Evolutionary conservation across 2,888 invertebrate genomes (phyloP).

Genomic region (Phyllotreta cruciferae): DNA sequence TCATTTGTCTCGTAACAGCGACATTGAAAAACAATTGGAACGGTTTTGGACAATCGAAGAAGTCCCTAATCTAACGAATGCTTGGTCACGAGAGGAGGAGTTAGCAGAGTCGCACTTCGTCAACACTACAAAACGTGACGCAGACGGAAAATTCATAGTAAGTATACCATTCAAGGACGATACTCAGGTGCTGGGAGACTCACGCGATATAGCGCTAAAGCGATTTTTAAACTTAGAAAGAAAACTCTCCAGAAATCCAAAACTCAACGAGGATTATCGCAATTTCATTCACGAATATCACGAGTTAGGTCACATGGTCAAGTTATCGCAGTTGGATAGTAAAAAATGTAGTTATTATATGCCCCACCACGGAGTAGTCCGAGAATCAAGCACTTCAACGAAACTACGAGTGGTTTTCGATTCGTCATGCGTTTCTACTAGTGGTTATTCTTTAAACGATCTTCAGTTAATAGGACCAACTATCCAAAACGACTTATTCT

Average conservation of each 20-base stretch:
- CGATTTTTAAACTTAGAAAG: conserved; percentile 27
- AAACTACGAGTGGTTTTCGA: conserved; percentile 30
- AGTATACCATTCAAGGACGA: conserved; percentile 17
- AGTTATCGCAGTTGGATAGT: conserved; percentile 3
- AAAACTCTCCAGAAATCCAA: conserved; percentile 9
- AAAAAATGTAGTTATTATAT: conserved; percentile 21
- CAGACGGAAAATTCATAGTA: conserved; percentile 15
- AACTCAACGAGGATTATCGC: conserved; percentile 28
- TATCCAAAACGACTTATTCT: conserved; percentile 11
- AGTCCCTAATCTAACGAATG: neutral
- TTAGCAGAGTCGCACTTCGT: conserved; percentile 21
- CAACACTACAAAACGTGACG: conserved; percentile 11
- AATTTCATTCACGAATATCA: conserved; percentile 34
- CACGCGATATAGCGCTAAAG: conserved; percentile 19
- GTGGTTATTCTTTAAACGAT: conserved; percentile 31
- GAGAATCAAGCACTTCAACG: conserved; percentile 22
- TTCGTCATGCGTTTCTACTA: conserved; percentile 44
- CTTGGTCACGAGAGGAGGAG: conserved; percentile 11
- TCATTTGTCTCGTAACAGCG: conserved; percentile 1
- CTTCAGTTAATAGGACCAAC: conserved; percentile 26
- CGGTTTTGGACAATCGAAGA: conserved; percentile 25
- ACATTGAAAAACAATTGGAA: conserved; percentile 21
- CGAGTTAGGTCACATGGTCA: conserved; percentile 29
- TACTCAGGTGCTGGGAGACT: conserved; percentile 9
- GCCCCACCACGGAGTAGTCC: conserved; percentile 29